Percentiles rank a stretch among this genome's conserved stretches.
phyloP scores from a whole-genome alignment of 2,113 vertebrate genomes.

The Electrona antarctica region DNA sequence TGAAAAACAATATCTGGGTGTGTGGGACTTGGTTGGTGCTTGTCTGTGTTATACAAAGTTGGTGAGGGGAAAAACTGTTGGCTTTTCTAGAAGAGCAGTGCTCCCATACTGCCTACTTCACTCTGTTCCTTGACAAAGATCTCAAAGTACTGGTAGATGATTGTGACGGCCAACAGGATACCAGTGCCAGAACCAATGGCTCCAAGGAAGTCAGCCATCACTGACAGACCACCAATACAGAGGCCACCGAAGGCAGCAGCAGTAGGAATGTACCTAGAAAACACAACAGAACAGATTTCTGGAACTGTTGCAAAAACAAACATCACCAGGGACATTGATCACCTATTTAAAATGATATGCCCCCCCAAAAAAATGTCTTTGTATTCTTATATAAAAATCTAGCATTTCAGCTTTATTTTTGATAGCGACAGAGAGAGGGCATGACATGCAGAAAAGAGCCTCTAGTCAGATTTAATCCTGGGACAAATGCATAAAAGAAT shows the following conservation, averaged over 20 bases:
- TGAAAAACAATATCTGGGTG: conserved; percentile 46
- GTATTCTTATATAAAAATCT: no score
- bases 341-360: no score
- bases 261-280: conserved; percentile 93
- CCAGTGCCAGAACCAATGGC: conserved; percentile 98
- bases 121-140: conserved; percentile 99
- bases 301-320: no score
- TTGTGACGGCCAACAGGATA: conserved; percentile 95
- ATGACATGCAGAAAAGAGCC: no score
- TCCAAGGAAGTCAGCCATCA: conserved; percentile 96
- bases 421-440: no score
- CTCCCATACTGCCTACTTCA: conserved; percentile 96
- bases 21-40: conserved; percentile 29
- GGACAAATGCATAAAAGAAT: no score
- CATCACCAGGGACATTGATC: no score
- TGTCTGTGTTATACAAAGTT: conserved; percentile 44
- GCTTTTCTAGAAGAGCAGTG: conserved; percentile 89
- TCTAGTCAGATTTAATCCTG: no score
- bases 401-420: no score
- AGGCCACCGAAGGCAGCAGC: conserved; percentile 97
- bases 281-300: background rate
- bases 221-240: conserved; percentile 96
- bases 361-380: no score
- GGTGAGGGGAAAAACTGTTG: background rate
- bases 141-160: conserved; percentile 99